Base-by-base conservation (phyloP, 2,888 invertebrate species). In the Idaea aversata region DNA sequence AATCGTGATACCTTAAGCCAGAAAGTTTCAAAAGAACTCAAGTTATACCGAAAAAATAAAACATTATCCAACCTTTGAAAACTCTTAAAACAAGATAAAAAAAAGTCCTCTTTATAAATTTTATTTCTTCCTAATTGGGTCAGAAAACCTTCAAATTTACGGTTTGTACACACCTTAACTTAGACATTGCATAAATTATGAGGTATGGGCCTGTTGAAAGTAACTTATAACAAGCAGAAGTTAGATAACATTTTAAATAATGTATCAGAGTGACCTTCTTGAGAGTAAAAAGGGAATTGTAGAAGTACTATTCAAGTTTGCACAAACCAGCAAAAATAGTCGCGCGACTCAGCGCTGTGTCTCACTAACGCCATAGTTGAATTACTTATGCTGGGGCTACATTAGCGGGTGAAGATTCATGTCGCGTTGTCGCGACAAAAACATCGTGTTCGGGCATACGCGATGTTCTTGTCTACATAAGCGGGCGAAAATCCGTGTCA, bases 111-210 rank as follows among this genome's bases (percentile, higher is more conserved):
- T 67, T 61, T 47, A 59, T 59, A 65, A 63, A 64, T 67, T 68
- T 68, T 69, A 68, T 72, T 73, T 67, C 64, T 62, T 62, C 67
- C 59, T 72, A 75, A 74, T 71, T 74, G 72, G 74, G 72, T 75
- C 75, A 69, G 57, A 25, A 35, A 70, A 69, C 67, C 70, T 73
- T 68, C 15, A 63, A 66, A 69, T 68, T 66, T 68, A 68, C 67
- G 68, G 71, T 64, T 62, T 63, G 65, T 67, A 69, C 63, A 69
- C 63, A 67, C 67, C 69, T 72, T 65, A 65, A 65, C 70, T 68
- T 60, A 67, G 65, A 47, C 15, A 70, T 66, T 70, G 67, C 66
- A 72, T 74, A 72, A 73, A 74, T 75, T 70, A 73, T 71, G 64
- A 65, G 66, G 70, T 67, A 67, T 69, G 69, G 61, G 61, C 65